phyloP scores from a whole-genome alignment of 1,140 invertebrate genomes.

The Portunus trituberculatus region DNA sequence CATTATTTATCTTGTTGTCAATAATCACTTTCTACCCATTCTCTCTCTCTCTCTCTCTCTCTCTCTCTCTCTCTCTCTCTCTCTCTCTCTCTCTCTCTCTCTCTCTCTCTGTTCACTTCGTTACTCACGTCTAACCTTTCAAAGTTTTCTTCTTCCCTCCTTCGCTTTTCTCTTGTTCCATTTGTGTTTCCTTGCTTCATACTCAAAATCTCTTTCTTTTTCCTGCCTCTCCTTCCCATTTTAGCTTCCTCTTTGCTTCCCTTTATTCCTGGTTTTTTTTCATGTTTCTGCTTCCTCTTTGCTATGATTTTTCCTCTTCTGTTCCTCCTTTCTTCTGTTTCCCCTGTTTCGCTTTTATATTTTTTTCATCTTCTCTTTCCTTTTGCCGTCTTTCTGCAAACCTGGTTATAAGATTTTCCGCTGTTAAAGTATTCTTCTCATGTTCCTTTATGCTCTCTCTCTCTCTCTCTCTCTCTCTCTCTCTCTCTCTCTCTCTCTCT shows the following conservation, averaged over 20 bases:
- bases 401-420: no score
- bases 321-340: not conserved
- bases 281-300: not conserved
- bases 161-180: not conserved
- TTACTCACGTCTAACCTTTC: not conserved
- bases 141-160: not conserved
- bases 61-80: constrained; percentile 8
- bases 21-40: not conserved
- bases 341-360: not conserved
- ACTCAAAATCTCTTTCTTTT: not conserved
- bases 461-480: no score
- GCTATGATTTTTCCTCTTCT: not conserved
- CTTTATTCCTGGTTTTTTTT: not conserved
- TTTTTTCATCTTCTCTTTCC: no score
- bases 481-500: not conserved
- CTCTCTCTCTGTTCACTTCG: not conserved
- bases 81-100: not conserved
- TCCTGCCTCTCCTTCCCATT: not conserved
- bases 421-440: no score
- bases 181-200: not conserved
- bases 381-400: not conserved
- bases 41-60: not conserved
- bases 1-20: not conserved
- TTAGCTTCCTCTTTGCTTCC: not conserved
- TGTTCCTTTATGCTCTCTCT: no score